phyloP scores from a whole-genome alignment of 35 echinoderm and acorn worm genomes.

The Stichopus chloronotus region DNA sequence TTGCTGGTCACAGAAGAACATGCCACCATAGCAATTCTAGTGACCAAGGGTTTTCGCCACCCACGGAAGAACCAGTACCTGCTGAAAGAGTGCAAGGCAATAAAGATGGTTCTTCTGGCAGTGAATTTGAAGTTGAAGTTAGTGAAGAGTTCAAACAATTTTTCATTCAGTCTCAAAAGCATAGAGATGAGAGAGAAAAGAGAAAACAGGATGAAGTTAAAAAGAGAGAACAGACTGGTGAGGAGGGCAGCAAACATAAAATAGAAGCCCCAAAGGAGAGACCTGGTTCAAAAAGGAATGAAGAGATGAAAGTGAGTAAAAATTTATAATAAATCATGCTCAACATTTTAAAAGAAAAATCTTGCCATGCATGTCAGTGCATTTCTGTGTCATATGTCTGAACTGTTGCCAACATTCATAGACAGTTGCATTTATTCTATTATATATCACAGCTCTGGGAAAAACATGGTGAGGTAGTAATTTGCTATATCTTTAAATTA shows the following conservation, averaged over 20 bases:
- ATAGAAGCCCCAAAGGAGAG: slow-evolving; percentile 74
- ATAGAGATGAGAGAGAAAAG: slow-evolving; percentile 72
- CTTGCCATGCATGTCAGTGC: too few relatives aligned
- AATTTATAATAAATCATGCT: too few relatives aligned
- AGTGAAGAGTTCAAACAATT: slow-evolving; percentile 84
- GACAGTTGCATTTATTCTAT: too few relatives aligned
- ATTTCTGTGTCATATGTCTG: too few relatives aligned
- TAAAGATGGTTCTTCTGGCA: slow-evolving; percentile 34
- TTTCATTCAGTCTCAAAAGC: slow-evolving; percentile 69
- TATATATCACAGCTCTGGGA: too few relatives aligned
- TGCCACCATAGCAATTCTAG: not conserved
- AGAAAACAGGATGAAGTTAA: slow-evolving; percentile 16
- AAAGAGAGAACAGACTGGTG: slow-evolving; percentile 23
- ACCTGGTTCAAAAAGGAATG: slow-evolving; percentile 72
- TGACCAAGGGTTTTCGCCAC: not conserved
- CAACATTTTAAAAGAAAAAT: too few relatives aligned
- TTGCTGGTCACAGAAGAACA: not conserved
- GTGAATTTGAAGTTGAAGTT: slow-evolving; percentile 70
- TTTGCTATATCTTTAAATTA: too few relatives aligned
- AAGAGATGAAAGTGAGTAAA: slow-evolving; percentile 82
- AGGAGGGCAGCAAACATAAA: not conserved
- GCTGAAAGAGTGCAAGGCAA: not conserved
- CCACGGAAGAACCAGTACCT: not conserved
- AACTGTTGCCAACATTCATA: too few relatives aligned
- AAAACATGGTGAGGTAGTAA: too few relatives aligned